Conservation (phyloP, 2,888 invertebrate genomes). For the Punctoribates punctum region DNA sequence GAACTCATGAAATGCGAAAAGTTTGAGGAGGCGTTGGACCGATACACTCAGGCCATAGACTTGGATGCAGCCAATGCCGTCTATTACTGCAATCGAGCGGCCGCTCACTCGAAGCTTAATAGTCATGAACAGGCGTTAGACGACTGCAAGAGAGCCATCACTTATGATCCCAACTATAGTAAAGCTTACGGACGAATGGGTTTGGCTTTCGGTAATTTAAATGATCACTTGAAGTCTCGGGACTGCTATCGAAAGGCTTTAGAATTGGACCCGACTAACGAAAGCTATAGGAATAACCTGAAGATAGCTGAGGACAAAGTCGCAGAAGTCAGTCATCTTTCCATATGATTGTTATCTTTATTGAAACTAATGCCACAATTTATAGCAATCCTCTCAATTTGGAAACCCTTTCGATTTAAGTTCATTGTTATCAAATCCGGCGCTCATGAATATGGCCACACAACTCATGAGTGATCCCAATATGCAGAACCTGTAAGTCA, state of each 20-base stretch:
- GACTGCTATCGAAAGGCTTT: conserved; percentile 81
- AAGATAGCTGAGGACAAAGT: conserved; percentile 71
- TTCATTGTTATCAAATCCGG: conserved; percentile 56
- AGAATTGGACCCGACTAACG: conserved; percentile 85
- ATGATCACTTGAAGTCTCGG: conserved; percentile 76
- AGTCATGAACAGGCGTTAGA: conserved; percentile 77
- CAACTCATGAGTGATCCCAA: conserved; percentile 79
- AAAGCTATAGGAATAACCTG: conserved; percentile 80
- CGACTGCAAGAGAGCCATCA: conserved; percentile 84
- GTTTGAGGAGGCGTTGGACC: conserved; percentile 58
- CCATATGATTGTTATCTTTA: not conserved
- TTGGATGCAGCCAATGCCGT: conserved; percentile 84
- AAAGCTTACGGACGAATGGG: conserved; percentile 92
- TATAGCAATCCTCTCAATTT: conserved; percentile 23
- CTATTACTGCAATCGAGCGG: conserved; percentile 94
- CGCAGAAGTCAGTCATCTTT: conserved; percentile 31
- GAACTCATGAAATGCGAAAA: conserved; percentile 77
- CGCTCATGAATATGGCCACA: conserved; percentile 75
- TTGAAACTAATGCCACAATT: conserved; percentile 37
- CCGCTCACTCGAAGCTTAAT: conserved; percentile 84
- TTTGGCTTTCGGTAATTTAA: conserved; percentile 76
- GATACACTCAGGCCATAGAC: conserved; percentile 72
- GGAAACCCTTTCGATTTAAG: conserved; percentile 46
- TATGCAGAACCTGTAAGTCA: conserved; percentile 67
- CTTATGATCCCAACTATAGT: conserved; percentile 83